Conservation (phyloP, 2,797 vertebrate genomes). For the Xiphophorus birchmanni region DNA sequence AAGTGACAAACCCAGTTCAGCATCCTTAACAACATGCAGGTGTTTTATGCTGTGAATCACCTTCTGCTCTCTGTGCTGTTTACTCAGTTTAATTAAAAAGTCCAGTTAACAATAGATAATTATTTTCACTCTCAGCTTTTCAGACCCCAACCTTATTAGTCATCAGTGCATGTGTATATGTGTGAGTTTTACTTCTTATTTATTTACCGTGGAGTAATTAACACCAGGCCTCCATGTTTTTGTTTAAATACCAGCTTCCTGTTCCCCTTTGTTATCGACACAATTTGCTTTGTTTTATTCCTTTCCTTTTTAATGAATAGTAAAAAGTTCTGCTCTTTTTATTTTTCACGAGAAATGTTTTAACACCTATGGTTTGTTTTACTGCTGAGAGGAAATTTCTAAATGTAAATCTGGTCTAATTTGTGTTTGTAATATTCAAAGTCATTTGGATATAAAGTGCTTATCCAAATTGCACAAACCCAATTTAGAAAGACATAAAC, state of each 20-base stretch:
- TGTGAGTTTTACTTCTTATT: neutral
- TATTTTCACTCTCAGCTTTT: neutral
- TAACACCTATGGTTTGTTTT: neutral
- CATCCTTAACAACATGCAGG: neutral
- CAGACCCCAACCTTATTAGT: neutral
- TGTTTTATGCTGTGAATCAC: neutral
- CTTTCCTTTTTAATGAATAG: neutral
- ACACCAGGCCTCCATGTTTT: neutral
- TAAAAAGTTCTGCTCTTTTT: neutral
- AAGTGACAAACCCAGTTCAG: neutral
- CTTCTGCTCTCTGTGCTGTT: neutral
- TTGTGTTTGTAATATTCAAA: neutral
- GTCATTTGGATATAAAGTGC: neutral
- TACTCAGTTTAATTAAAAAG: conserved; percentile 1
- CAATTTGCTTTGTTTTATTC: neutral
- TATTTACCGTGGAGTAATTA: neutral
- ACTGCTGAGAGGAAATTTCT: neutral
- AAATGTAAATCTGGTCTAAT: neutral
- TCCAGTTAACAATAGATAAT: conserved; percentile 2
- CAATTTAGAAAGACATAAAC: neutral
- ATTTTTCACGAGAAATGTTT: neutral
- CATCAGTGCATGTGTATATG: neutral
- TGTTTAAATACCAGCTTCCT: neutral
- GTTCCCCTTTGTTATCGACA: neutral
- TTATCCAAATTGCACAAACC: neutral